Evolutionary conservation across 2,888 invertebrate species (phyloP), one percentile per base, ranked within the genome.

Genomic region (Arge pagana): DNA sequence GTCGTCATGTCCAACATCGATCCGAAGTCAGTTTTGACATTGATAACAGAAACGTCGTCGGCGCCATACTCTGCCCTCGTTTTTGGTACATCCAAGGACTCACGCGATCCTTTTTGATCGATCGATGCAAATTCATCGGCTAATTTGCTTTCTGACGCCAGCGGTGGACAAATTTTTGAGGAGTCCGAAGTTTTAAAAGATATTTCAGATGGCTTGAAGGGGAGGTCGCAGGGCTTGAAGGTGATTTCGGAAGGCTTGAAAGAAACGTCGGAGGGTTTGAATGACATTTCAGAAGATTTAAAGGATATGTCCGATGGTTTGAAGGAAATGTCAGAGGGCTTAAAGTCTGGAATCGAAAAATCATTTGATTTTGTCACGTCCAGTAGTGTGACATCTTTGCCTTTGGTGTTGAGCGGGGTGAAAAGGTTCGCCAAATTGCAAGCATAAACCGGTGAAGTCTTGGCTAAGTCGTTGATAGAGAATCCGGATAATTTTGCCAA

Each of bases 371-470:
- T 45, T 10, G 31, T 45, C 31, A 45, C 45, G 23, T 45, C 45
- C 15, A 45, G 31, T 1, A 45, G 15, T 1, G 45, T 45, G 1
- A 45, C 45, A 7, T 45, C 45, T 23, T 45, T 31, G 19, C 19
- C 30, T 15, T 45, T 45, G 23, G 33, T 23, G 16, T 11, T 6
- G 11, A 45, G 16, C 6, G 45, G 45, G 1, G 70, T 68, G 50
- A 76, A 75, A 4, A 76, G 57, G 58, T 72, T 76, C 1, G 76
- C 74, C 4, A 76, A 71, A 26, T 74, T 75, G 43, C 75, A 65
- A 35, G 71, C 70, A 28, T 76, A 76, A 3, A 71, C 68, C 1
- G 74, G 68, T 1, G 70, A 62, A 0, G 67, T 69, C 52, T 75
- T 72, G 1, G 74, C 68, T 35, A 75, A 72, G 33, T 76, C 76